A percentile compares a stretch with the other conserved stretches of the same genome.
These are phyloP conservation scores for Zaprionus lineosus DNA, from an alignment of 2,888 invertebrate species.

Conservation along the genomic window DNA sequence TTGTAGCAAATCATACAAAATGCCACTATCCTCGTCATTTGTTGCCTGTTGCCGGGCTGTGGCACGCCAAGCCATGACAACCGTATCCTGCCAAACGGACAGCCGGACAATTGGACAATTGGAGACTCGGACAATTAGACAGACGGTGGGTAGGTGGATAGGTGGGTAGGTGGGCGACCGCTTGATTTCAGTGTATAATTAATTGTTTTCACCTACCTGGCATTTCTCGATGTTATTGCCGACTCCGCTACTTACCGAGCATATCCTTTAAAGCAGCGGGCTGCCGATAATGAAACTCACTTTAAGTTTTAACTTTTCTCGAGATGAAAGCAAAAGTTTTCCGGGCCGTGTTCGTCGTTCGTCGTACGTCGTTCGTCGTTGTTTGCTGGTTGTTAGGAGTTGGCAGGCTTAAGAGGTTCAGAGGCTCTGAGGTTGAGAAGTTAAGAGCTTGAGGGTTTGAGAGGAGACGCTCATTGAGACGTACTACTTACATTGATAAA, in stretches of 20 bases:
- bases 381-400: not conserved
- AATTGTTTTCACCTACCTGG: slow-evolving; percentile 66
- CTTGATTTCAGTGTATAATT: slow-evolving; percentile 67
- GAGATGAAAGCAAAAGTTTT: slow-evolving; percentile 71
- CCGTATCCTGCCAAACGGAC: slow-evolving; percentile 2
- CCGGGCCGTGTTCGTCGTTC: not conserved
- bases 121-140: too few relatives aligned
- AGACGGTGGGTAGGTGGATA: not conserved
- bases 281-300: slow-evolving; percentile 58
- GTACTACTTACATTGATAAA: slow-evolving; percentile 59
- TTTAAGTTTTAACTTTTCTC: slow-evolving; percentile 56
- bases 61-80: slow-evolving; percentile 7
- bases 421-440: too few relatives aligned
- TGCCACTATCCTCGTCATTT: slow-evolving; percentile 33
- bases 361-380: not conserved
- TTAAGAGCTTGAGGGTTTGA: too few relatives aligned
- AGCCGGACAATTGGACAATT: too few relatives aligned
- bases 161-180: slow-evolving; percentile 43
- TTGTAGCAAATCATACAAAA: slow-evolving; percentile 63
- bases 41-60: slow-evolving; percentile 49
- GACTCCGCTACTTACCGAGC: not conserved
- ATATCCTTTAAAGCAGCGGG: slow-evolving; percentile 35
- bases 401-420: not conserved
- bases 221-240: slow-evolving; percentile 24
- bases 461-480: slow-evolving; percentile 43